phyloP scores from a whole-genome alignment of 2,113 vertebrate genomes.

The Sinocyclocheilus maitianheensis region DNA sequence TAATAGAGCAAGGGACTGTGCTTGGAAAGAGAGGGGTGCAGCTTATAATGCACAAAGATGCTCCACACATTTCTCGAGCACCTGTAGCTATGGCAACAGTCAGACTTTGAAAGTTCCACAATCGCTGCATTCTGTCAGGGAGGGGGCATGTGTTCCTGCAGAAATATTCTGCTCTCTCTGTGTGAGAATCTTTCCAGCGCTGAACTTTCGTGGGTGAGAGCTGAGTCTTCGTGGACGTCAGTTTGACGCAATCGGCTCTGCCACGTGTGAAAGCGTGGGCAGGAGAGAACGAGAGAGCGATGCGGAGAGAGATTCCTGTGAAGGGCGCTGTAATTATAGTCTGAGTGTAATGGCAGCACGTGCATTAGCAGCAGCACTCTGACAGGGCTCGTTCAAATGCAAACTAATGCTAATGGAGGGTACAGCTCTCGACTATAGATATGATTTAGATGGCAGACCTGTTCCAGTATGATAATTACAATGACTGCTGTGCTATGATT shows the following conservation, averaged over 20 bases:
- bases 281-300: constrained; percentile 19
- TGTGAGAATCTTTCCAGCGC: constrained; percentile 11
- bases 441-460: constrained; percentile 2
- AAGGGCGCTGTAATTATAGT: constrained; percentile 52
- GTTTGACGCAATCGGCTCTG: constrained; percentile 48
- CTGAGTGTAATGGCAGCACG: constrained; percentile 19
- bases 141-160: constrained; percentile 21
- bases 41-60: background rate
- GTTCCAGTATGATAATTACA: background rate
- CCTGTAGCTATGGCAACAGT: constrained; percentile 32
- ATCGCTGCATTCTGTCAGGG: background rate
- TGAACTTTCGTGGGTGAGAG: constrained; percentile 41
- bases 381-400: background rate
- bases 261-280: constrained; percentile 51
- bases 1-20: background rate
- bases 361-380: background rate
- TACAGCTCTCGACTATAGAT: constrained; percentile 7
- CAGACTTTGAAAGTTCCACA: background rate
- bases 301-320: constrained; percentile 27
- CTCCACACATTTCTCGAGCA: background rate
- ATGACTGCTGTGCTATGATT: background rate
- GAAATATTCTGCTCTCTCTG: constrained; percentile 1
- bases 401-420: constrained; percentile 20
- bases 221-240: constrained; percentile 52
- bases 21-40: background rate